These are phyloP conservation scores for Drosophila robusta DNA, from an alignment of 2,888 invertebrate species.

Conservation along the genomic window DNA sequence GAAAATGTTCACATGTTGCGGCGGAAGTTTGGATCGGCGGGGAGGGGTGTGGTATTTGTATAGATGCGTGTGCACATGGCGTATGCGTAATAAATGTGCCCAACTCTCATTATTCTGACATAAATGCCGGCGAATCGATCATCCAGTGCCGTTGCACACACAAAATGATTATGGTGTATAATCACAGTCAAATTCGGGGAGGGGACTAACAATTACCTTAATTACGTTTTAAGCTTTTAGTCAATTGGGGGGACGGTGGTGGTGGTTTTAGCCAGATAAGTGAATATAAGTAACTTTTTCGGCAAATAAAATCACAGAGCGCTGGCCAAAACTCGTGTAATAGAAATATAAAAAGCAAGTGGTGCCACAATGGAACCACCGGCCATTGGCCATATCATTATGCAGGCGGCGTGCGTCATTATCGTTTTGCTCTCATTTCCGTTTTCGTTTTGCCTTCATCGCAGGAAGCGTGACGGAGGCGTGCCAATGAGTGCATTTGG, in stretches of 20 bases:
- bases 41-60: constrained; percentile 1
- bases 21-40: not conserved
- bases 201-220: constrained; percentile 59
- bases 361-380: constrained; percentile 18
- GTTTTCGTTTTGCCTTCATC: constrained; percentile 38
- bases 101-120: constrained; percentile 62
- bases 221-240: constrained; percentile 54
- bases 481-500: constrained; percentile 60
- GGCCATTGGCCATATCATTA: constrained; percentile 58
- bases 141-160: constrained; percentile 34
- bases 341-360: constrained; percentile 56
- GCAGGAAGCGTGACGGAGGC: constrained; percentile 26
- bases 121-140: constrained; percentile 70
- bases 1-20: constrained; percentile 47
- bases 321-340: constrained; percentile 36
- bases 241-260: not conserved
- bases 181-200: constrained; percentile 6
- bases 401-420: constrained; percentile 68
- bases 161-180: constrained; percentile 36
- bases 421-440: constrained; percentile 72
- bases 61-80: constrained; percentile 56
- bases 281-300: constrained; percentile 38
- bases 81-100: constrained; percentile 70
- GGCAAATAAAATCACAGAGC: constrained; percentile 59
- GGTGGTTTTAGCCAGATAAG: constrained; percentile 3